Conservation (phyloP, 2,797 vertebrate species). For the Masticophis lateralis region DNA sequence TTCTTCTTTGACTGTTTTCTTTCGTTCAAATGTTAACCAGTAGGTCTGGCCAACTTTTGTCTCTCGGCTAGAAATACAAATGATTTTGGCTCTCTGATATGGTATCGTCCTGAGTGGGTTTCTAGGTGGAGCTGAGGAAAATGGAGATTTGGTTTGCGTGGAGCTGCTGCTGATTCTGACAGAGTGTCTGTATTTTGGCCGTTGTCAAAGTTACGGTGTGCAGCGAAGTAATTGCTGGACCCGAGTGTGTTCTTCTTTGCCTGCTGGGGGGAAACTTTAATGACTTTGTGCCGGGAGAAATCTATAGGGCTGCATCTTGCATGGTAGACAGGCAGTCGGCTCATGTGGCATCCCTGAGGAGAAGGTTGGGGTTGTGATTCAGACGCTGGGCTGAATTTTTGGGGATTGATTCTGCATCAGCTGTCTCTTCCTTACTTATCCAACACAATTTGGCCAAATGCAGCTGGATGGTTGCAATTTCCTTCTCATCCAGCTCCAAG, state of each 20-base stretch:
- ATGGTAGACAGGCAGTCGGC: neutral
- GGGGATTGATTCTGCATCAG: neutral
- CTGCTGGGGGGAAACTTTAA: conserved; percentile 27
- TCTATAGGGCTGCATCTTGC: neutral
- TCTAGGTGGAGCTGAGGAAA: neutral
- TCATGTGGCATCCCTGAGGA: neutral
- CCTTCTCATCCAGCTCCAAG: neutral
- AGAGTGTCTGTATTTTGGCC: conserved; percentile 56
- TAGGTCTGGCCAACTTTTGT: neutral
- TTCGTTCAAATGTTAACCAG: neutral
- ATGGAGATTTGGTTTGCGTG: neutral
- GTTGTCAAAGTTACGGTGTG: conserved; percentile 49
- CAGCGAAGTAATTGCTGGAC: conserved; percentile 46
- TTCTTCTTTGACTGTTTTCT: neutral
- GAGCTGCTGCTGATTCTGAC: conserved; percentile 33
- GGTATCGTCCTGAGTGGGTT: neutral
- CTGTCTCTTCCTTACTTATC: conserved; percentile 9
- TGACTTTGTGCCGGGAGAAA: conserved; percentile 18
- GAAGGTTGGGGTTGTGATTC: conserved; percentile 41
- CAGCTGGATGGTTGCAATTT: neutral
- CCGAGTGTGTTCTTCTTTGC: conserved; percentile 33
- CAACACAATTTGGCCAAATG: neutral
- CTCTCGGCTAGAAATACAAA: neutral
- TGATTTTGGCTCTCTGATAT: neutral
- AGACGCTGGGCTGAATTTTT: conserved; percentile 24